Evolutionary conservation across 2,888 invertebrate species (phyloP).

Genomic region (Malacosoma neustria): DNA sequence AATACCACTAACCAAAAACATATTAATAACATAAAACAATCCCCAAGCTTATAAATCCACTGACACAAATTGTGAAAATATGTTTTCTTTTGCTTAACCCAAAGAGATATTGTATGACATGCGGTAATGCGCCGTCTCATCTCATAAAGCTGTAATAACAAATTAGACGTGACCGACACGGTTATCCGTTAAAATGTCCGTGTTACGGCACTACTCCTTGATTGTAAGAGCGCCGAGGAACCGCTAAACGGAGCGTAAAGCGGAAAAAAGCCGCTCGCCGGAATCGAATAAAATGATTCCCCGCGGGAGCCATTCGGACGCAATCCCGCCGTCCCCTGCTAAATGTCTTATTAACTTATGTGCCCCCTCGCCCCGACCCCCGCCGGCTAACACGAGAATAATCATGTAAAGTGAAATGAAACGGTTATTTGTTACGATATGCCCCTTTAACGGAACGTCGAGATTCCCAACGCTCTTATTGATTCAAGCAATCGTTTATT

Average conservation of each 20-base stretch:
- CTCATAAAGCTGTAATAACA: conserved; percentile 37
- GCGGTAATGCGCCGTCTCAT: conserved; percentile 40
- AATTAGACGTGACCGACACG: conserved; percentile 41
- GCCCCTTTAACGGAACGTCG: conserved; percentile 57
- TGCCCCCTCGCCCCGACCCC: conserved; percentile 41
- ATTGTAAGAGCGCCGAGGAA: conserved; percentile 47
- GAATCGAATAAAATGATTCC: conserved; percentile 85
- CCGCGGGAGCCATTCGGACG: conserved; percentile 81
- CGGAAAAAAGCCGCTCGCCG: conserved; percentile 71
- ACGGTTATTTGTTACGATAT: conserved; percentile 72
- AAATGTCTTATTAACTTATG: conserved; percentile 75
- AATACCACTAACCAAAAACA: no score
- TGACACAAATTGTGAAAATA: neutral
- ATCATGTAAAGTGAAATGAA: conserved; percentile 76
- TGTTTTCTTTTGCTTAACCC: neutral
- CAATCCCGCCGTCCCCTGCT: conserved; percentile 75
- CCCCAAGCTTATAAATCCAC: neutral
- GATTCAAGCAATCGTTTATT: conserved; percentile 50
- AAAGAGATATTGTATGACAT: conserved; percentile 3
- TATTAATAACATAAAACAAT: no score
- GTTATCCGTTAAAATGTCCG: conserved; percentile 18
- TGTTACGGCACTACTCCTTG: conserved; percentile 39
- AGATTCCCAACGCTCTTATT: conserved; percentile 50
- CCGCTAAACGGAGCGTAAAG: conserved; percentile 71
- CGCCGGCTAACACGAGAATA: conserved; percentile 60